Conservation (phyloP, 2,797 vertebrate genomes). For the Pterois miles region DNA sequence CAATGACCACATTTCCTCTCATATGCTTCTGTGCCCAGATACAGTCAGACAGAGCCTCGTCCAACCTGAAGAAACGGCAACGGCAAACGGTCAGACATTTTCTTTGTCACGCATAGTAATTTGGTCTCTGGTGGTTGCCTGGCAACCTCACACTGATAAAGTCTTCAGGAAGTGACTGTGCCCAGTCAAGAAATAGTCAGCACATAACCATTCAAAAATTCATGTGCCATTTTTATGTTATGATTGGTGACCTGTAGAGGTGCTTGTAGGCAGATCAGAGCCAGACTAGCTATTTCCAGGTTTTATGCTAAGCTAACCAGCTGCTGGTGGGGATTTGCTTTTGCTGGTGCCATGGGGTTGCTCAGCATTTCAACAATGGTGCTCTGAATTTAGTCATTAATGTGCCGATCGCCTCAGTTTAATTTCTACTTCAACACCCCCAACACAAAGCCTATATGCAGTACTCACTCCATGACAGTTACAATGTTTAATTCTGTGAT, state of each 20-base stretch:
- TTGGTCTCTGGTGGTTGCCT: not conserved
- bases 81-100: not conserved
- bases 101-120: not conserved
- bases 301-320: not conserved
- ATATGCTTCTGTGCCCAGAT: constrained; percentile 86
- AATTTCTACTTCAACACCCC: too few species aligned
- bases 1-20: constrained; percentile 87
- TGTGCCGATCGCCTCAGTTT: too few species aligned
- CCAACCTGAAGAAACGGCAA: constrained; percentile 76
- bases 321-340: not conserved
- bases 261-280: not conserved
- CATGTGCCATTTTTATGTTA: not conserved
- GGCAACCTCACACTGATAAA: not conserved
- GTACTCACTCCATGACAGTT: too few species aligned
- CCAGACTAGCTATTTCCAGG: not conserved
- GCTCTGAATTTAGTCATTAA: too few species aligned
- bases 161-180: not conserved
- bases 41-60: constrained; percentile 89
- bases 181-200: not conserved
- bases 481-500: too few species aligned
- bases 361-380: too few species aligned
- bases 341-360: too few species aligned
- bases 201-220: not conserved
- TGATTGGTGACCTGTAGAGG: not conserved
- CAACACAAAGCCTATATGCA: too few species aligned